phyloP scores from a whole-genome alignment of 2,797 vertebrate species.

The Ciconia nigra region DNA sequence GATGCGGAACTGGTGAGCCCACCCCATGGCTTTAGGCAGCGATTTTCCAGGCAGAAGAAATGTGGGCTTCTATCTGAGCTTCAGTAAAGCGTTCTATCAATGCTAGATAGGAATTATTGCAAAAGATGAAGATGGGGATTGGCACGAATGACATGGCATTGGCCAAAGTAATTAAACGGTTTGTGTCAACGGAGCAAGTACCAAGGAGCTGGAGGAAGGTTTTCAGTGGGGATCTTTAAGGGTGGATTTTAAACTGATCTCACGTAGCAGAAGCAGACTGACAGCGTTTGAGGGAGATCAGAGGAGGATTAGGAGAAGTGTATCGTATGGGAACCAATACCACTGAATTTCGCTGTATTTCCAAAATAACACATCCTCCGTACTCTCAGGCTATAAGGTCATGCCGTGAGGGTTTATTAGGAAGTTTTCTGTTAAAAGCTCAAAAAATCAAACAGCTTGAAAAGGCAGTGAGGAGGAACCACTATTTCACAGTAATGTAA shows the following conservation, averaged over 20 bases:
- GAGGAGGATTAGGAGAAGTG: background rate
- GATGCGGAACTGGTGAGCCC: background rate
- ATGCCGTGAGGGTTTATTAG: background rate
- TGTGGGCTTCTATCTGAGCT: background rate
- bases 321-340: too few species aligned
- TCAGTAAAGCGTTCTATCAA: too few species aligned
- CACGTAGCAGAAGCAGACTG: background rate
- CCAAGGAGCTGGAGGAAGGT: background rate
- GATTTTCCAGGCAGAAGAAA: background rate
- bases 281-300: background rate
- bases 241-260: background rate
- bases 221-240: too few species aligned
- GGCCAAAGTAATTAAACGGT: background rate
- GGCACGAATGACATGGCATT: rapidly evolving
- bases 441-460: background rate
- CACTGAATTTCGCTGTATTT: too few species aligned
- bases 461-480: background rate
- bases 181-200: background rate
- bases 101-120: background rate
- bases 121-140: background rate
- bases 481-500: background rate
- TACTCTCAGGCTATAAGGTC: background rate
- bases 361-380: background rate
- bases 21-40: background rate
- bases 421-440: background rate